A percentile compares a stretch with the other conserved stretches of the same genome.
These are phyloP conservation scores for Ctenochaetus hawaiiensis DNA, from an alignment of 2,797 vertebrate genomes.

Conservation along the genomic window DNA sequence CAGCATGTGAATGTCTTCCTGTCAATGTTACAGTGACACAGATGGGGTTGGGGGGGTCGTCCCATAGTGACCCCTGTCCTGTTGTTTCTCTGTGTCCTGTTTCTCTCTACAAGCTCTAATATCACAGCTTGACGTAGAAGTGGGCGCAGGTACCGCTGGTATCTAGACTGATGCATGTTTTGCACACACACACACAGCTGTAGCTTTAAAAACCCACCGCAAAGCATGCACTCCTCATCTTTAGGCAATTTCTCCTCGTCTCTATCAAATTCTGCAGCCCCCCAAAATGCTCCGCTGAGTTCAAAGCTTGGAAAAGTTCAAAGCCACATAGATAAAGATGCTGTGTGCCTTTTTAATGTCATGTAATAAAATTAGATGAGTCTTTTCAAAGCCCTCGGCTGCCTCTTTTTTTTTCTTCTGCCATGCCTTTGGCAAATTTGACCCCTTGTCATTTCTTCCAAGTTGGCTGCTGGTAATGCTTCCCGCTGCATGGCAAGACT, in stretches of 20 bases:
- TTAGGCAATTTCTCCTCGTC: conserved; percentile 37
- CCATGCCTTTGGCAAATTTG: conserved; percentile 48
- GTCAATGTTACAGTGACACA: conserved; percentile 7
- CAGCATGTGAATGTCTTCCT: conserved; percentile 26
- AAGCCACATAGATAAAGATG: conserved; percentile 60
- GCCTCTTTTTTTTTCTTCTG: conserved; percentile 8
- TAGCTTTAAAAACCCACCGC: conserved; percentile 32
- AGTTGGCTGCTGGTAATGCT: conserved; percentile 42
- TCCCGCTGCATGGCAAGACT: conserved; percentile 57
- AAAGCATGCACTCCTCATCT: conserved; percentile 49
- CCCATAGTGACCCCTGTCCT: conserved; percentile 57
- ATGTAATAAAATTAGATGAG: conserved; percentile 51
- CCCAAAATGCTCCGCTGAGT: conserved; percentile 39
- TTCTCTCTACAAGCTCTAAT: conserved; percentile 86
- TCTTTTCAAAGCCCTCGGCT: conserved; percentile 58
- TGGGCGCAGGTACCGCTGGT: conserved; percentile 87
- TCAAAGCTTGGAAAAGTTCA: conserved; percentile 68
- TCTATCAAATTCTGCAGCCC: conserved; percentile 42
- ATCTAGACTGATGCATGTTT: conserved; percentile 73
- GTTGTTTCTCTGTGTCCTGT: conserved; percentile 81
- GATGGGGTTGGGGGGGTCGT: not conserved
- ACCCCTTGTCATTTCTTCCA: conserved; percentile 37
- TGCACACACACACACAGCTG: conserved; percentile 39
- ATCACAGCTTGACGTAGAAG: conserved; percentile 85
- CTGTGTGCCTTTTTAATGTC: conserved; percentile 54